Base-by-base conservation (phyloP, 23 tunicate species). In the Corella eumyota region DNA sequence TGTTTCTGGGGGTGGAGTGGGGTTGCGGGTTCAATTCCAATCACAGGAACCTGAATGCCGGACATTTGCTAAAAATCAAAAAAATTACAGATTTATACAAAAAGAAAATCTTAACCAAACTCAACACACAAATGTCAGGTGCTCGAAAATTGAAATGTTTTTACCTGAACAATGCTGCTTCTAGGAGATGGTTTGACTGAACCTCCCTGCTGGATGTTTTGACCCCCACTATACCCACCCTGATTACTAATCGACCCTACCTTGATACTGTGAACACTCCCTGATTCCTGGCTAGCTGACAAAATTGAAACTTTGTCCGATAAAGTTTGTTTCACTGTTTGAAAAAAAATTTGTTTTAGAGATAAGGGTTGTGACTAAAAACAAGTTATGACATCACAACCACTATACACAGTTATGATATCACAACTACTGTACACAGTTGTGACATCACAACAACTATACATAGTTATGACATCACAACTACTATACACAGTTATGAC, bases 291-390 rank as follows among this genome's bases (percentile, higher is more conserved):
- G 37, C 94, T 76, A 2, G 73, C 83, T 3, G 94, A 84, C 24
- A 84, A 45, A 28, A 83, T 74, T 2, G 94, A 84, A 20, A 84
- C 67, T 50, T 84, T 84, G 60, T 84, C 94, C 9, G 94, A 75
- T 6, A 84, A 50, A n/a, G 94, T 84, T 56, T 84, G 94, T 64
- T 76, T 84, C 23, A 84, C 94, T 84, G 66, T 0, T 45, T 25
- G 56, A 15, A 34, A 33, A 30, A 60, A 19, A 60, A 60, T 28
- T 19, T 60, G 19, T 9, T 29, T 40, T 11, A 9, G 48, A 15
- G 15, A 11, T 40, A 15, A 40, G 11, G 15, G 48, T 9, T 40
- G 11, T 40, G 48, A 40, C 48, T 40, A 40, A 40, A 40, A 40
- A 9, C 15, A 15, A 40, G 13, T 9, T 9, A 40, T 9, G 48